Percentiles rank a stretch among this genome's conserved stretches.
phyloP scores from a whole-genome alignment of 2,797 vertebrate genomes.

The Poecile montanus region DNA sequence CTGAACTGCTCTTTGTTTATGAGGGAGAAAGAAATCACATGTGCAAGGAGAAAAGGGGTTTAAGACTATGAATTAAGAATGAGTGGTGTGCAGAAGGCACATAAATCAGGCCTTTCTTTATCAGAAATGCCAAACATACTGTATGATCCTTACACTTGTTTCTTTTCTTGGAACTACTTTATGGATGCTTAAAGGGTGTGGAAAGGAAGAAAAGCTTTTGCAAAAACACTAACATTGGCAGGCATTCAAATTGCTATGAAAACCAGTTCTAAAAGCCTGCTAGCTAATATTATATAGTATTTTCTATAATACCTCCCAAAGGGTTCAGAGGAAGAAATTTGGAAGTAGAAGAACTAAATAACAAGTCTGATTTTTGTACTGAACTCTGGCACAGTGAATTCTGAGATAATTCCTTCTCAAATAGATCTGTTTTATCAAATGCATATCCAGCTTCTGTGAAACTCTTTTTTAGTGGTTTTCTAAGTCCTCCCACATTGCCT shows the following conservation, averaged over 20 bases:
- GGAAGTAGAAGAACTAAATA: background rate
- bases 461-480: background rate
- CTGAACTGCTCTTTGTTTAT: background rate
- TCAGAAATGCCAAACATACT: conserved; percentile 27
- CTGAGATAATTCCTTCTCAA: background rate
- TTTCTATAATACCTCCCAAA: background rate
- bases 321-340: background rate
- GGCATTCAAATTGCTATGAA: conserved; percentile 5
- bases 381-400: background rate
- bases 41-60: background rate
- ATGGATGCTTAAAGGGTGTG: conserved; percentile 42
- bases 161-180: conserved; percentile 37
- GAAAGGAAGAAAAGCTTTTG: conserved; percentile 28
- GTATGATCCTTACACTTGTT: conserved; percentile 27
- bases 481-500: background rate
- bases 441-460: background rate
- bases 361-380: background rate
- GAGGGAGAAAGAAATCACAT: conserved; percentile 9
- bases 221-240: conserved; percentile 48
- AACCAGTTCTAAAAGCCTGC: background rate
- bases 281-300: background rate
- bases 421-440: background rate
- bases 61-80: conserved; percentile 22
- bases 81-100: background rate
- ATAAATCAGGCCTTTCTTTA: conserved; percentile 61